phyloP scores from a whole-genome alignment of 2,113 vertebrate genomes.

The Neodontobutis hainanensis region DNA sequence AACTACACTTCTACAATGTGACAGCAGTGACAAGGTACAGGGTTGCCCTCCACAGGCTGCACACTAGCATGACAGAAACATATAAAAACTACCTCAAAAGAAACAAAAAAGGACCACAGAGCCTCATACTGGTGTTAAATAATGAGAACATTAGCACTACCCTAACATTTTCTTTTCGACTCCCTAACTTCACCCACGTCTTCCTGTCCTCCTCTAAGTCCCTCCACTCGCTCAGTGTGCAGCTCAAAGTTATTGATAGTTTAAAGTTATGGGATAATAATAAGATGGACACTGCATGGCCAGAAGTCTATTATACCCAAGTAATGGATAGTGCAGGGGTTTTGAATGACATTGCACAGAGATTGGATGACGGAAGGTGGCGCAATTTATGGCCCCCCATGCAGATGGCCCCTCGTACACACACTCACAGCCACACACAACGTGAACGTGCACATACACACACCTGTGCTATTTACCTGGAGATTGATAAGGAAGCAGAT shows the following conservation, averaged over 20 bases:
- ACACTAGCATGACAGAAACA: constrained; percentile 28
- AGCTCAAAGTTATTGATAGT: constrained; percentile 81
- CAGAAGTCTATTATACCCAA: constrained; percentile 78
- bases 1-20: constrained; percentile 12
- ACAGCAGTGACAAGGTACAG: constrained; percentile 43
- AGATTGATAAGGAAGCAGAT: constrained; percentile 76
- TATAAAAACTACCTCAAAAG: constrained; percentile 23
- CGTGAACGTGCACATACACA: constrained; percentile 11
- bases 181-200: constrained; percentile 47
- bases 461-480: constrained; percentile 71
- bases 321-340: constrained; percentile 78
- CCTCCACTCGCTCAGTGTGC: constrained; percentile 21
- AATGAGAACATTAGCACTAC: constrained; percentile 14
- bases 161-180: constrained; percentile 57
- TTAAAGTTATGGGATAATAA: constrained; percentile 82
- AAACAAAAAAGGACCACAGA: constrained; percentile 17
- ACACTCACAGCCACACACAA: not conserved
- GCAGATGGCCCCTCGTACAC: constrained; percentile 1
- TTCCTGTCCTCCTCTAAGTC: constrained; percentile 20
- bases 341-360: constrained; percentile 83
- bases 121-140: constrained; percentile 21
- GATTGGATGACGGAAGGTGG: constrained; percentile 80
- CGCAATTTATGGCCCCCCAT: constrained; percentile 76
- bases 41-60: constrained; percentile 65
- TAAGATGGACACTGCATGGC: constrained; percentile 79